Evolutionary conservation across 92 coral and sea anemone genomes (phyloP).

Genomic region (Siderastrea siderea): DNA sequence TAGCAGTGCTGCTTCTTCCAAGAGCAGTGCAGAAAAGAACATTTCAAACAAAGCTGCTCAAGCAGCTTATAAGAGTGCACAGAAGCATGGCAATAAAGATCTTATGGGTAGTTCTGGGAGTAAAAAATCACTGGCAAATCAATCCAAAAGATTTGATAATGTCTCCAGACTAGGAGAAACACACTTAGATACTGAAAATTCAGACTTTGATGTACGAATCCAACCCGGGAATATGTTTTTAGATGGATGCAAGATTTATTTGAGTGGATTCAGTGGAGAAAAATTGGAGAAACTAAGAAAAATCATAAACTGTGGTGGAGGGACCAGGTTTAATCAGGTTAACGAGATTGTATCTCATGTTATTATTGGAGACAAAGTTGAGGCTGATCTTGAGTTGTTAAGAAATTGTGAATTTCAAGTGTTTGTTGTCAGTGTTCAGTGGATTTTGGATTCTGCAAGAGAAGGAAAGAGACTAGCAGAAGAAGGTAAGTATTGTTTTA

Average conservation of each 20-base stretch:
- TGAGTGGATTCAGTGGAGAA: conserved; percentile 88
- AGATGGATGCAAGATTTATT: conserved; percentile 94
- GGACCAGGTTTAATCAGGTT: conserved; percentile 94
- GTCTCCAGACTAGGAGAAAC: conserved; percentile 40
- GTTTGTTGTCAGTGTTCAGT: conserved; percentile 80
- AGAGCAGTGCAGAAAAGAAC: conserved; percentile 39
- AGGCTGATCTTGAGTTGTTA: conserved; percentile 77
- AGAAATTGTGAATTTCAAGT: conserved; percentile 81
- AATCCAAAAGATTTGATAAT: conserved; percentile 32
- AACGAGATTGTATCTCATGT: conserved; percentile 95
- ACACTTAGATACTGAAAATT: conserved; percentile 26
- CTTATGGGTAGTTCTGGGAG: conserved; percentile 64
- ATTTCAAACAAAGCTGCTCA: conserved; percentile 85
- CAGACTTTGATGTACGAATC: conserved; percentile 76
- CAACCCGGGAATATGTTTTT: conserved; percentile 89
- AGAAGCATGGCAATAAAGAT: conserved; percentile 81
- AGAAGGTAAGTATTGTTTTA: conserved; percentile 66
- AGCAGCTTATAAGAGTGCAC: conserved; percentile 93
- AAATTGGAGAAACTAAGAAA: conserved; percentile 86
- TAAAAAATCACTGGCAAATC: conserved; percentile 34
- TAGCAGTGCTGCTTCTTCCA: conserved; percentile 41
- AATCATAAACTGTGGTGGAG: conserved; percentile 93
- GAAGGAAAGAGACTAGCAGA: conserved; percentile 83
- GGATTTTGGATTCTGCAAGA: conserved; percentile 95
- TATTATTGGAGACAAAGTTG: conserved; percentile 76